Conservation (phyloP, 2,797 vertebrate species). For the Glossophaga mutica region DNA sequence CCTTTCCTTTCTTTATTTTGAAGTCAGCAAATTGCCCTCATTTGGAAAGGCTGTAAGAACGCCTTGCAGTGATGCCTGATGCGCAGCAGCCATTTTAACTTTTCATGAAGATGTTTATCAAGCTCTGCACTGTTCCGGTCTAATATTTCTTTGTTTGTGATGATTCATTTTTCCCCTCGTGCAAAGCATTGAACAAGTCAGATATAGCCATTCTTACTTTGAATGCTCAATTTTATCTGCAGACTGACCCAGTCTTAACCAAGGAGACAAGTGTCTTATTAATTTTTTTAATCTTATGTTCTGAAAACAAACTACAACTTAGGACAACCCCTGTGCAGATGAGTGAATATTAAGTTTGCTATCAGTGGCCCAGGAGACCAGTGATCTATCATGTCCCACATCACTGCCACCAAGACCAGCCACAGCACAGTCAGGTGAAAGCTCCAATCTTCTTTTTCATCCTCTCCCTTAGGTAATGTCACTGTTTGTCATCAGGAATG, state of each 20-base stretch:
- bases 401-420: neutral
- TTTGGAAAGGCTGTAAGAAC: conserved; percentile 42
- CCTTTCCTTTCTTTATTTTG: conserved; percentile 49
- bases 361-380: neutral
- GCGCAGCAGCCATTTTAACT: conserved; percentile 55
- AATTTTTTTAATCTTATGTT: neutral
- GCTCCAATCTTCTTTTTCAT: neutral
- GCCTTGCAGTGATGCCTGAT: neutral
- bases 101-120: conserved; percentile 74
- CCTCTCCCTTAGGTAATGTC: neutral
- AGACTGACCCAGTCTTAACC: neutral
- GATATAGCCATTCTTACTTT: conserved; percentile 15
- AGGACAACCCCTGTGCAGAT: neutral
- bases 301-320: neutral
- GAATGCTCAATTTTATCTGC: neutral
- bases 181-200: conserved; percentile 39
- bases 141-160: conserved; percentile 54
- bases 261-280: neutral
- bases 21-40: conserved; percentile 62
- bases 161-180: conserved; percentile 41
- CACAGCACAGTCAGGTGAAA: neutral
- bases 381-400: neutral
- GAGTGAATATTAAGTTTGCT: neutral
- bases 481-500: conserved; percentile 33
- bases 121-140: conserved; percentile 23